phyloP scores from a whole-genome alignment of 37 sponge, comb jelly and placozoan species.

The Halisarca cf. caerulea region DNA sequence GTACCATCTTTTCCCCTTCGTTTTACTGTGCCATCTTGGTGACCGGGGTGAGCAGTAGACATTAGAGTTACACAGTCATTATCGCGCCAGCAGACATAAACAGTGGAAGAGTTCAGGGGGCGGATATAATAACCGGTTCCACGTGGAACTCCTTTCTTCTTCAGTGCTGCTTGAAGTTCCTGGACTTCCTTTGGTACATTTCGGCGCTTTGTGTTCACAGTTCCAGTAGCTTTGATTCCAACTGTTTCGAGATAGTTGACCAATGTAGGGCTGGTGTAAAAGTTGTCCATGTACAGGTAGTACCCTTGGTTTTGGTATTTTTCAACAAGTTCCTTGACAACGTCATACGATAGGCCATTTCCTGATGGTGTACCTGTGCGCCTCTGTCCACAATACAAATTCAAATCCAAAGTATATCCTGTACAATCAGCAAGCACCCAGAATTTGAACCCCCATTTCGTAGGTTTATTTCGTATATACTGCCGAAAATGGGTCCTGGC shows the following conservation, averaged over 20 bases:
- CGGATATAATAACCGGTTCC: background rate
- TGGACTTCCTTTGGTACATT: background rate
- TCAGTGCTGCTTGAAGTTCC: no score
- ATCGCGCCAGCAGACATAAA: background rate
- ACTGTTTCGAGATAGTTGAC: background rate
- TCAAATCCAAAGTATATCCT: background rate
- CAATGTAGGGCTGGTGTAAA: background rate
- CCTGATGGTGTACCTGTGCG: no score
- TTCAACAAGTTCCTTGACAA: background rate
- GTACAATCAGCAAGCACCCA: background rate
- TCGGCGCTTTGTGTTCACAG: background rate
- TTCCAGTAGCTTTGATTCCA: background rate
- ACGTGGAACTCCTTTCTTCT: no score
- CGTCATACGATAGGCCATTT: background rate
- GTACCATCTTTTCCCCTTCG: background rate
- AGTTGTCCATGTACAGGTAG: background rate
- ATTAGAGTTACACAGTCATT: background rate
- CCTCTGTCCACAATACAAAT: background rate
- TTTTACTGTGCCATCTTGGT: background rate
- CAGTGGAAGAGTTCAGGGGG: background rate
- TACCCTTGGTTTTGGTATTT: background rate
- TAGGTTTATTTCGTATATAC: background rate
- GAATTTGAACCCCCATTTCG: background rate
- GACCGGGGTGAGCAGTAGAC: background rate
- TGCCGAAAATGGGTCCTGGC: slow-evolving; percentile 3